Base-by-base conservation (phyloP, 2,797 vertebrate species). In the Arnoldichthys spilopterus region DNA sequence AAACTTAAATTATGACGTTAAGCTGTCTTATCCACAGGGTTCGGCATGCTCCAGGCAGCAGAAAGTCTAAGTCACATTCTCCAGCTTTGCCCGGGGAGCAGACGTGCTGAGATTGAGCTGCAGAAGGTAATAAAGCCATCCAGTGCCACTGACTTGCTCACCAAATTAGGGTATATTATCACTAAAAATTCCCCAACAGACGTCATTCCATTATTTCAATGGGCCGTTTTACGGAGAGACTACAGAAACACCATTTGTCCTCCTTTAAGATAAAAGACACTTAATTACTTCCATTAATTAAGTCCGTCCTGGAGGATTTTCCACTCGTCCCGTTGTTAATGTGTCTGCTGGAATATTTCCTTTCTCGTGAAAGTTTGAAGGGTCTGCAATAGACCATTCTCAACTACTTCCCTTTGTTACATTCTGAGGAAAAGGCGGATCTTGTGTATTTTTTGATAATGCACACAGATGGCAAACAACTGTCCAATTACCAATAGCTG, bases 211-310 rank as follows among this genome's bases (percentile, higher is more conserved):
- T 87, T 85, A 86, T 85, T 87, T 68, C 64, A 85, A 83, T 66
- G 76, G 82, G 69, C 83, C 66, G 69, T 77, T 86, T 83, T 76
- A 61, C 59, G 9, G 73, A 80, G 71, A 77, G 53, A 75, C 81
- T 63, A 74, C 66, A 78, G 77, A 83, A 85, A 86, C 79, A 72
- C 76, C 82, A 84, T 83, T 87, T 85, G 86, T 85, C 83, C 83
- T 85, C 80, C 79, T 82, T 85, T 84, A 79, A 87, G 77, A 84
- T 83, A 82, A 83, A 84, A 82, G 73, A 69, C 78, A 78, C 66
- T 86, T 88, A 88, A 89, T 87, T 89, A 84, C 75, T 78, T 87
- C 72, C 84, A 85, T 83, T 89, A 89, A 89, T 88, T 88, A 87
- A 83, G 81, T 82, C 8, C 28, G 58, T 88, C 86, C 85, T 84